Evolutionary conservation across 2,888 invertebrate species (phyloP).

Genomic region (Candidula unifasciata): DNA sequence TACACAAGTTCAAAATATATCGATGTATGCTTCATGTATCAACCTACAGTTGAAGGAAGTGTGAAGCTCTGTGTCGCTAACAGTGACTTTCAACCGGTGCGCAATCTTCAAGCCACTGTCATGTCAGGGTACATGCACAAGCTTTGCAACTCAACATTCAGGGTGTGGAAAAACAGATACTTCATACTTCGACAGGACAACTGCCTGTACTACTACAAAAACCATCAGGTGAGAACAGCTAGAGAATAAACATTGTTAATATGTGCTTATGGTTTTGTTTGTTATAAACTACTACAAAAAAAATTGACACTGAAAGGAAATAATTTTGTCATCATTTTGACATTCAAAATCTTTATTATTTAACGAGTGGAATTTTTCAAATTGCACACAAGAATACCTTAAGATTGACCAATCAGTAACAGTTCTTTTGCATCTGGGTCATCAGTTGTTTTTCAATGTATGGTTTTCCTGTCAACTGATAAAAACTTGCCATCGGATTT

Average conservation of each 20-base stretch:
- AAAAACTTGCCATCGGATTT: too few relatives aligned
- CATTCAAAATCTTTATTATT: too few relatives aligned
- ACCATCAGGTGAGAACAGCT: conserved; percentile 85
- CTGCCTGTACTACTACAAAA: conserved; percentile 96
- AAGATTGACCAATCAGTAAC: too few relatives aligned
- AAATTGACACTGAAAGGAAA: too few relatives aligned
- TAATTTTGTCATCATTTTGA: too few relatives aligned
- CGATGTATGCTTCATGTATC: background rate
- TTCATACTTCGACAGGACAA: conserved; percentile 93
- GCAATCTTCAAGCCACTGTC: conserved; percentile 70
- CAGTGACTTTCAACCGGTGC: conserved; percentile 62
- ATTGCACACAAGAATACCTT: too few relatives aligned
- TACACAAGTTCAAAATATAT: background rate
- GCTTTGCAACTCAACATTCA: conserved; percentile 63
- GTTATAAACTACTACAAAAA: too few relatives aligned
- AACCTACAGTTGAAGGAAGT: conserved; percentile 81
- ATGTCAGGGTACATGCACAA: conserved; percentile 72
- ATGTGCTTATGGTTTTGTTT: too few relatives aligned
- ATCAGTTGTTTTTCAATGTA: too few relatives aligned
- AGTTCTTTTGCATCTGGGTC: too few relatives aligned
- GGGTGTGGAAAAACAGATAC: conserved; percentile 90
- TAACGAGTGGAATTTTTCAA: too few relatives aligned
- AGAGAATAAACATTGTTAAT: background rate
- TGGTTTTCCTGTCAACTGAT: too few relatives aligned
- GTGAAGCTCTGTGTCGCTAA: conserved; percentile 90